Base-by-base conservation (phyloP, 2,797 vertebrate genomes). In the Pseudochaenichthys georgianus region DNA sequence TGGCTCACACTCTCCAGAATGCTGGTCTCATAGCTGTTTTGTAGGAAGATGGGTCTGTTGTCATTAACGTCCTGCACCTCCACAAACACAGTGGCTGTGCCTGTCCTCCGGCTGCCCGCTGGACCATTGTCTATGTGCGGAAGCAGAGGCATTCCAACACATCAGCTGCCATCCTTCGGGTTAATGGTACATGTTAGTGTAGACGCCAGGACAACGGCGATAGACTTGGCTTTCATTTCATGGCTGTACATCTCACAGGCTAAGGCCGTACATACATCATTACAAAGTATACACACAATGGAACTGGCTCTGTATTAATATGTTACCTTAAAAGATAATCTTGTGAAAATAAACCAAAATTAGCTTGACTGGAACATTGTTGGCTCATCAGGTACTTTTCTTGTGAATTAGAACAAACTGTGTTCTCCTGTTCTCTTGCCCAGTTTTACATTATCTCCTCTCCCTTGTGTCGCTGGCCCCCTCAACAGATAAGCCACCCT, bases 1-100 rank as follows among this genome's bases (percentile, higher is more conserved):
- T 81, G 91, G 0, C 95, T 89, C 59, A 97, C 94, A 54, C 94
- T 97, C 91, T 99, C 98, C 0, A 97, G 92, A 46, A 99, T n/a
- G 0, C 96, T 97, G 83, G 96, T 95, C 94, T 99, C 98, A 0
- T 99, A 99, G 93, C 96, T 99, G 95, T 97, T 99, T 89, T 99
- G 97, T n/a, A 99, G 95, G 88, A 99, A 99, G 93, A 99, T 98
- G 84, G 98, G 98, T 45, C 96, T 93, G 93, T 99, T 99, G 94
- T 99, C 98, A 0, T 99, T 99, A 75, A 99, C 96, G 0, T 99
- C 98, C 91, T 96, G 94, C 78, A 99, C 93, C 0, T 95, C 96
- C 41, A 98, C 89, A 0, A 95, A 96, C 3, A 99, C 96, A 0
- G 96, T 97, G 52, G 98, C 97, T 0, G 98, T 99, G 23, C 98